Evolutionary conservation across 2,113 vertebrate species (phyloP).

Genomic region (Hucho hucho): DNA sequence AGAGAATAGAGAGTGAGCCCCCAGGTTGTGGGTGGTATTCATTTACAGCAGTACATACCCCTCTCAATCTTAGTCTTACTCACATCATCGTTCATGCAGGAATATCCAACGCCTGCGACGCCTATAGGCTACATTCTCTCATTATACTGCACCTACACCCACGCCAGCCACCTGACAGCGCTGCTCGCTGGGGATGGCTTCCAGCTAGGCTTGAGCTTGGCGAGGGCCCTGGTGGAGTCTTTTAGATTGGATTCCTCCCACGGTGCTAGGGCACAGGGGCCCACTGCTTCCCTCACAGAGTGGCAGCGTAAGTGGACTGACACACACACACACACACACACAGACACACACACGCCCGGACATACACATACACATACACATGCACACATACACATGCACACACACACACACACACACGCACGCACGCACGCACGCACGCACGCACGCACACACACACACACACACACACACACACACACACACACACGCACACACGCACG

Average conservation of each 20-base stretch:
- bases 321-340: not conserved
- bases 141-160: slow-evolving; percentile 22
- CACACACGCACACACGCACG: too few relatives aligned
- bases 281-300: slow-evolving; percentile 15
- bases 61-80: not conserved
- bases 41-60: not conserved
- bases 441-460: too few relatives aligned
- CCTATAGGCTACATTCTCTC: not conserved
- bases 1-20: not conserved
- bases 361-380: too few relatives aligned
- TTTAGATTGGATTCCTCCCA: slow-evolving; percentile 33
- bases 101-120: not conserved
- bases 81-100: not conserved
- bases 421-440: too few relatives aligned
- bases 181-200: slow-evolving; percentile 17
- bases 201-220: slow-evolving; percentile 31
- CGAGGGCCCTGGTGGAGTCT: slow-evolving; percentile 24
- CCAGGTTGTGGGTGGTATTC: slow-evolving; percentile 4
- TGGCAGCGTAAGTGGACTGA: not conserved
- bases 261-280: slow-evolving; percentile 18
- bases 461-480: too few relatives aligned
- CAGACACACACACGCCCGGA: too few relatives aligned
- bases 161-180: slow-evolving; percentile 42
- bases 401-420: too few relatives aligned
- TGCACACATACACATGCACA: too few relatives aligned